Evolutionary conservation across 2,113 vertebrate species (phyloP).

Genomic region (Chaetodon auriga): DNA sequence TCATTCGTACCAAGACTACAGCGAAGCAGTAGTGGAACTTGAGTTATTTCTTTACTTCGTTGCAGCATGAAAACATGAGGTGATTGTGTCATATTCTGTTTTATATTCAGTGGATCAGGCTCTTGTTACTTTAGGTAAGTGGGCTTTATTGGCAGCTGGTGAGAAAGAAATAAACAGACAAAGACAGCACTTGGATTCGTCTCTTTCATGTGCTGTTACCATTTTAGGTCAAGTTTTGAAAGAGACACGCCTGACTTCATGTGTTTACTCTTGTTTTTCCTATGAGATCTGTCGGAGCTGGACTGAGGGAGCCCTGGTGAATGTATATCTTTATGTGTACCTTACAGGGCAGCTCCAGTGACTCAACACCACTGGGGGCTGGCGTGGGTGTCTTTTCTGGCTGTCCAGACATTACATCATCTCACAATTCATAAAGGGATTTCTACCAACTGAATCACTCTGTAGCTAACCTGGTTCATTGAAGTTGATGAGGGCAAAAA

Average conservation of each 20-base stretch:
- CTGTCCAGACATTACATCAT: conserved; percentile 81
- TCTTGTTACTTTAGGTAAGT: conserved; percentile 35
- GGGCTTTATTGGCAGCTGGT: conserved; percentile 58
- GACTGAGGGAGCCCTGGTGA: conserved; percentile 18
- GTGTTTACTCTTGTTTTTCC: conserved; percentile 63
- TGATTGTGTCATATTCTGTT: conserved; percentile 44
- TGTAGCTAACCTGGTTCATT: conserved; percentile 45
- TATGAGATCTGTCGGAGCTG: conserved; percentile 25
- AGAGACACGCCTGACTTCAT: conserved; percentile 55
- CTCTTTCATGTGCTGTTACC: conserved; percentile 70
- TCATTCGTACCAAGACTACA: conserved; percentile 38
- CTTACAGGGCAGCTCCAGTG: conserved; percentile 49
- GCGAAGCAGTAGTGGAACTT: conserved; percentile 8
- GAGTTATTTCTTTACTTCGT: conserved; percentile 38
- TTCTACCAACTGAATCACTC: conserved; percentile 75
- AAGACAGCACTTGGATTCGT: conserved; percentile 44
- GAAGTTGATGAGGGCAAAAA: conserved; percentile 61
- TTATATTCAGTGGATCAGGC: conserved; percentile 20
- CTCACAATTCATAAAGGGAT: conserved; percentile 55
- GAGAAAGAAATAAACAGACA: conserved; percentile 70
- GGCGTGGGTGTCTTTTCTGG: conserved; percentile 49
- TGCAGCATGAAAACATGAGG: conserved; percentile 24
- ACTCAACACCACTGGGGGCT: conserved; percentile 56
- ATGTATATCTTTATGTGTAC: conserved; percentile 42
- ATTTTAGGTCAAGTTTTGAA: conserved; percentile 78